Evolutionary conservation across 30 jellyfish, hydroid and myxozoan genomes (phyloP).

Genomic region (Cassiopea andromeda): DNA sequence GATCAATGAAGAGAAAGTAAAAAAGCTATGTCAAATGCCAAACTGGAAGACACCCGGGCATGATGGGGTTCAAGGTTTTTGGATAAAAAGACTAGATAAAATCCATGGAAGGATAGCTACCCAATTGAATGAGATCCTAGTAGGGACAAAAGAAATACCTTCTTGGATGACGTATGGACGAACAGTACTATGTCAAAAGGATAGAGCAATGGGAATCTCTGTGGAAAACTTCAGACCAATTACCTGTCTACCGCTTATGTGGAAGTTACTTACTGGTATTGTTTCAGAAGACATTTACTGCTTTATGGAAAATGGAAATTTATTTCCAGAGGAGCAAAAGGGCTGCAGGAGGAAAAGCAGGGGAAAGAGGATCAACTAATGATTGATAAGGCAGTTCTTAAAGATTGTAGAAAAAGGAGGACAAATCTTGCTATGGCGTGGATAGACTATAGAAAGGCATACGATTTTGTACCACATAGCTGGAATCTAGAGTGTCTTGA

Average conservation of each 20-base stretch:
- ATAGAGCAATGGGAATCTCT: neutral
- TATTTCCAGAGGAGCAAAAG: constrained; percentile 13
- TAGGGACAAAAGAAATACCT: neutral
- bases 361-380: constrained; percentile 25
- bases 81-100: neutral
- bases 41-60: constrained; percentile 56
- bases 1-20: neutral
- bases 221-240: constrained; percentile 33
- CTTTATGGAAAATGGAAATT: neutral
- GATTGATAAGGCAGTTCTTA: constrained; percentile 19
- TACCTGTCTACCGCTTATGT: constrained; percentile 31
- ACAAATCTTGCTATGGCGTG: constrained; percentile 34
- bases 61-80: constrained; percentile 27
- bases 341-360: constrained; percentile 30
- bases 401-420: neutral
- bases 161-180: constrained; percentile 33
- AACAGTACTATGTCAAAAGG: constrained; percentile 38
- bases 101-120: constrained; percentile 14
- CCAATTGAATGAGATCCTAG: constrained; percentile 1
- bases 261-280: constrained; percentile 34
- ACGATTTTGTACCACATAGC: constrained; percentile 16
- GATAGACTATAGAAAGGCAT: constrained; percentile 21
- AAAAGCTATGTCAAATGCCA: constrained; percentile 8
- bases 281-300: neutral
- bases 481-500: neutral